Percentiles rank a stretch among this genome's conserved stretches.
Evolutionary conservation across 2,113 vertebrate species (phyloP).

Genomic region (Brachirus orientalis): DNA sequence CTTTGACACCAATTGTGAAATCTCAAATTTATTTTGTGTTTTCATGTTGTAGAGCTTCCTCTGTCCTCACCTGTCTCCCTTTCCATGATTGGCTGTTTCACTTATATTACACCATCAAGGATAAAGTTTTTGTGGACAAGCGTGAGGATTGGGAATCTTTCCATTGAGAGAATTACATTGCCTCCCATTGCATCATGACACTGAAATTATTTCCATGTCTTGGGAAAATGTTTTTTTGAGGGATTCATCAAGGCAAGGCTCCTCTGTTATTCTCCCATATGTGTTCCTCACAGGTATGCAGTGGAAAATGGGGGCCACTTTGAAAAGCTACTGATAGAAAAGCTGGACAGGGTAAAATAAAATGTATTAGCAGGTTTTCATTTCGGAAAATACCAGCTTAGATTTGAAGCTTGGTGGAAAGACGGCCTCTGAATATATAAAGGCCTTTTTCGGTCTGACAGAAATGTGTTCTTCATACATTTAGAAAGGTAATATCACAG

Average conservation of each 20-base stretch:
- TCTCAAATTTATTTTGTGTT: constrained; percentile 12
- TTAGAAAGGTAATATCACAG: too few species aligned
- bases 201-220: constrained; percentile 23
- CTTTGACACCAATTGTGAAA: not conserved
- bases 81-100: constrained; percentile 9
- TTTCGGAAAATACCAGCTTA: too few species aligned
- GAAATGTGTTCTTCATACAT: too few species aligned
- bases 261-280: constrained; percentile 7
- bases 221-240: constrained; percentile 23
- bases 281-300: constrained; percentile 1
- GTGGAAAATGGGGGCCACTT: not conserved
- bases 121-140: constrained; percentile 24
- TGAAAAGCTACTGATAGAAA: not conserved
- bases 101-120: constrained; percentile 25
- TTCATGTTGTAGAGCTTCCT: not conserved
- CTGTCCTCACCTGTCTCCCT: constrained; percentile 10
- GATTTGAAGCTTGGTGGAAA: too few species aligned
- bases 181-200: constrained; percentile 47
- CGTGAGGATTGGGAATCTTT: constrained; percentile 21
- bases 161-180: constrained; percentile 20
- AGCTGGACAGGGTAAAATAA: too few species aligned
- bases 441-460: too few species aligned
- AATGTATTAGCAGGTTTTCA: too few species aligned
- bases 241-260: constrained; percentile 1
- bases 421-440: too few species aligned